Percentiles rank a stretch among this genome's conserved stretches.
Conservation (phyloP, 2,888 invertebrate genomes). For the Ryuthela nishihirai region DNA sequence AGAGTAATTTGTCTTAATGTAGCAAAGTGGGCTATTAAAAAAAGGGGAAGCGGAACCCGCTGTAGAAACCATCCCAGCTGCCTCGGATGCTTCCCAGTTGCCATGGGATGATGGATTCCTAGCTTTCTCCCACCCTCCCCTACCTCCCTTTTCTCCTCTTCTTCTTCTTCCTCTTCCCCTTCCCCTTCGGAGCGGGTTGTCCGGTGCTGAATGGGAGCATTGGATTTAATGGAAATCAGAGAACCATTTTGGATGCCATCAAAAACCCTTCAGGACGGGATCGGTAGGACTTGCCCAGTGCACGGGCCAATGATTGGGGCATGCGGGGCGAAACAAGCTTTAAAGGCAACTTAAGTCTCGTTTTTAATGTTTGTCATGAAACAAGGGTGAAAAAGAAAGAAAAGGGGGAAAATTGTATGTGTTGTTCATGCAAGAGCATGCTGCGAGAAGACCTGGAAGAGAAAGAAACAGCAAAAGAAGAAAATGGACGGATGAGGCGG, state of each 20-base stretch:
- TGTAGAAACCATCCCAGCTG: constrained; percentile 19
- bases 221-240: constrained; percentile 29
- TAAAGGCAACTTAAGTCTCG: constrained; percentile 8
- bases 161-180: constrained; percentile 2
- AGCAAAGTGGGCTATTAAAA: constrained; percentile 26
- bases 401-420: too few relatives aligned
- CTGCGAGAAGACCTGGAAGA: too few relatives aligned
- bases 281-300: too few relatives aligned
- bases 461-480: too few relatives aligned
- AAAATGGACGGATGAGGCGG: too few relatives aligned
- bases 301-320: constrained; percentile 1
- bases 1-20: constrained; percentile 28
- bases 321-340: constrained; percentile 6
- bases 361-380: constrained; percentile 11
- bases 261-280: constrained; percentile 22
- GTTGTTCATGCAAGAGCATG: too few relatives aligned
- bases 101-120: constrained; percentile 25
- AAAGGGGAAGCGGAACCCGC: not conserved
- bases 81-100: constrained; percentile 23
- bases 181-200: too few relatives aligned
- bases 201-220: too few relatives aligned
- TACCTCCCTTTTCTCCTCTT: constrained; percentile 15
- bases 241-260: constrained; percentile 26
- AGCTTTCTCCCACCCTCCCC: constrained; percentile 9
- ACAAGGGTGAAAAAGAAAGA: too few relatives aligned